Evolutionary conservation across 2,888 invertebrate species (phyloP), one percentile per base, ranked within the genome.

Genomic region (Thera obeliscata): DNA sequence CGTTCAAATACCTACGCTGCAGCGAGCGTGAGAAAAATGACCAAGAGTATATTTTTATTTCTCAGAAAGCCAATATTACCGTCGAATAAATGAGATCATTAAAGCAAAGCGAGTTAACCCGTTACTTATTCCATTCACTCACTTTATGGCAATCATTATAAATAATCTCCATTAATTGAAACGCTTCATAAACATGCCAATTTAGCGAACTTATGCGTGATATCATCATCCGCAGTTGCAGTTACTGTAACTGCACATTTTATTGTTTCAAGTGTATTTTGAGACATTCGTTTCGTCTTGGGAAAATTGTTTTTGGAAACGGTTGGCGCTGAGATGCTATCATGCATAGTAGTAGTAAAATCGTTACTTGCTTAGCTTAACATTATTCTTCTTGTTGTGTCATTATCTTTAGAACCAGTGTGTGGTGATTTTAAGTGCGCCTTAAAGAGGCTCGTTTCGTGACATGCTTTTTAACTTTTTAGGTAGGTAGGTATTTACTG

Each of bases 101-200:
- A 55, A 56, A 43, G 60, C 60, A 38, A 66, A 55, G 22, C 50
- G 46, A 70, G 63, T 61, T 50, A 64, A 59, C 60, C 67, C 60
- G 67, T 67, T 68, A 68, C 49, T 67, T 60, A 67, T 56, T 61
- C 41, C 54, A 64, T 57, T 64, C 58, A 50, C 35, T 46, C 46
- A 56, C 56, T 69, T 64, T 55, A 43, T 61, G 61, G 64, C 68
- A 68, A 68, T 68, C 61, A 64, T 64, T 68, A 61, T 65, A 69
- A 65, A 69, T 69, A 69, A 69, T 58, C 61, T 41, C 43, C 61
- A 58, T 65, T 69, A 65, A 59, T 69, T 65, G 58, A 62, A 57
- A 11, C 43, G 56, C 59, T 38, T 56, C 65, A 65, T 69, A 69
- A 69, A 65, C 56, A 65, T 65, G 69, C 54, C 69, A 69, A 65